Base-by-base conservation (phyloP, 2,888 invertebrate species). In the Scelioninae gen. 1 region DNA sequence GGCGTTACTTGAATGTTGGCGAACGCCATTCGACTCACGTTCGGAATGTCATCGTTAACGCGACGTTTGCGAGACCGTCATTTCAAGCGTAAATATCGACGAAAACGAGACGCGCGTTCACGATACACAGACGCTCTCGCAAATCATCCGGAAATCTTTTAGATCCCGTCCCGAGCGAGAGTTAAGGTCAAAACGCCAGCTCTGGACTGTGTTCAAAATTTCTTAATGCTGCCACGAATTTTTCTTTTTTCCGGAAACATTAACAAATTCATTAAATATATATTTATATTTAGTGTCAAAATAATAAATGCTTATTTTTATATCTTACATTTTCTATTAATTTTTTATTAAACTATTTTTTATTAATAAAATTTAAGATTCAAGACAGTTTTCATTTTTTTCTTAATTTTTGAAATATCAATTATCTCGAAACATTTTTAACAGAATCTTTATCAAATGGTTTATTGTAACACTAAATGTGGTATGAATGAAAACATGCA, bases 11-110 rank as follows among this genome's bases (percentile, higher is more conserved):
- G 74, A 72, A 62, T 38, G 53, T 55, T 56, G 63, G 11, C 55
- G 47, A 56, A 43, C 32, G 69, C 51, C 38, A 80, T 80, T 80
- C 80, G 47, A 56, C 74, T 80, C 80, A 75, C 80, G 80, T 81
- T 81, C 63, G 11, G 45, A 75, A 81, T 75, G 80, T 81, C 80
- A 75, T 75, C 75, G 80, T 81, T 75, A 81, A 81, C 80, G 49
- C 60, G 74, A 81, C 80, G 69, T 75, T 74, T 81, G 75, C 75
- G 80, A 69, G 74, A 75, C 63, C 43, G 69, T 75, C 80, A 74
- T 75, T 81, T 75, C 63, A 31, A 81, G 80, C 80, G 80, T 75
- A 75, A 81, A 81, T 81, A 75, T 81, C 80, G 69, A 75, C 63
- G 72, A 75, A 81, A 75, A 81, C 47, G 80, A 81, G 75, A 75